A percentile compares a stretch with the other conserved stretches of the same genome.
Conservation (phyloP, 1,140 invertebrate species). For the Caenorhabditis brenneri region DNA sequence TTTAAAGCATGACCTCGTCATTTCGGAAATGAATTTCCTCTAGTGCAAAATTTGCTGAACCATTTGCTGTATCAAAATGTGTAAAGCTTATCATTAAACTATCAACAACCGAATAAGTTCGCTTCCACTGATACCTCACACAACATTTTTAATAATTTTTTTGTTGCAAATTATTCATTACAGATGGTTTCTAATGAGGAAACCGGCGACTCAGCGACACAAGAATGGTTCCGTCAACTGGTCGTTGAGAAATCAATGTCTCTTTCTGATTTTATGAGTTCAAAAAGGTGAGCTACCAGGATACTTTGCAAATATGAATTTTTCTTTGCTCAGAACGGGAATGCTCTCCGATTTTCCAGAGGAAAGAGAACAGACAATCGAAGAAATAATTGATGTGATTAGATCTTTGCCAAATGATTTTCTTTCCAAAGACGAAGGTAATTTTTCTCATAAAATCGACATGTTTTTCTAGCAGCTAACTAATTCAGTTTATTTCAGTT, state of each 20-base stretch:
- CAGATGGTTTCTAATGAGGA: background rate
- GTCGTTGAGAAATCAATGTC: background rate
- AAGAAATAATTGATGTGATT: conserved; percentile 23
- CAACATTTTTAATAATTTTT: background rate
- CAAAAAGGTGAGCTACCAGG: background rate
- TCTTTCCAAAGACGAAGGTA: conserved; percentile 20
- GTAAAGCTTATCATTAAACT: too few relatives aligned
- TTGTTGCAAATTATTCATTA: too few relatives aligned
- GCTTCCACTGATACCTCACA: background rate
- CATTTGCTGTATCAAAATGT: too few relatives aligned
- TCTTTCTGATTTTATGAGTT: background rate
- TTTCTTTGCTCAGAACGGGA: conserved; percentile 69
- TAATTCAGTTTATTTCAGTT: too few relatives aligned
- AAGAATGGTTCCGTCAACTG: background rate
- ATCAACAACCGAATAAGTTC: background rate
- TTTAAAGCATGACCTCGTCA: too few relatives aligned
- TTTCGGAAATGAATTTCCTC: too few relatives aligned
- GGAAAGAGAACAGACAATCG: conserved; percentile 6
- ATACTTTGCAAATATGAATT: background rate
- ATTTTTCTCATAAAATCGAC: too few relatives aligned
- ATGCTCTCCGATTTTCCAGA: conserved; percentile 10
- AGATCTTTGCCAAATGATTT: conserved; percentile 14
- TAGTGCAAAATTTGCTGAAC: too few relatives aligned
- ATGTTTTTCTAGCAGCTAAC: too few relatives aligned
- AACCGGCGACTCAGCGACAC: background rate